Evolutionary conservation across 2,797 vertebrate species (phyloP).

Genomic region (Hirundo rustica): DNA sequence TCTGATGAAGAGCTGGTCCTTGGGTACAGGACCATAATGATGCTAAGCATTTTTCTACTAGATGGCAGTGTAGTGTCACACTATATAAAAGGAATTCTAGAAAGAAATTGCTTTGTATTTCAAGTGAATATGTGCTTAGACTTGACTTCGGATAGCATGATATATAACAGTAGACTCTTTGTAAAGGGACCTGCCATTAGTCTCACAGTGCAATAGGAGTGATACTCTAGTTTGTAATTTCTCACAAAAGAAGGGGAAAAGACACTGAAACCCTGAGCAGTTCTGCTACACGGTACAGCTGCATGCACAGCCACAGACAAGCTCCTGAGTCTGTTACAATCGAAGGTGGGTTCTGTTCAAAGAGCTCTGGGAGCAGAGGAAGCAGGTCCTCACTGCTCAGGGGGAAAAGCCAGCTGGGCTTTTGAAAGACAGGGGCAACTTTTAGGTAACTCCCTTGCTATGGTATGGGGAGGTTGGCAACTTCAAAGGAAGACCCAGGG

Average conservation of each 20-base stretch:
- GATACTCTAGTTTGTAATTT: background rate
- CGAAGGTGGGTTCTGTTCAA: background rate
- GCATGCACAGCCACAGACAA: background rate
- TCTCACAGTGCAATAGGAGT: background rate
- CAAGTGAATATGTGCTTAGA: constrained; percentile 33
- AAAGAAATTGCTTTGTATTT: constrained; percentile 50
- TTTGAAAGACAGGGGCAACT: background rate
- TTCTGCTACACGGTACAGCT: background rate
- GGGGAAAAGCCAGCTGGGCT: background rate
- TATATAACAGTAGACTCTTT: background rate
- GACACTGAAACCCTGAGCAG: background rate
- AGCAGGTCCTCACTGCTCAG: background rate
- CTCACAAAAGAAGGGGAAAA: background rate
- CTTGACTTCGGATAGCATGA: constrained; percentile 32
- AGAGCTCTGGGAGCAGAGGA: background rate
- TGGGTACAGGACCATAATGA: constrained; percentile 6
- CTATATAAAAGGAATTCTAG: constrained; percentile 51
- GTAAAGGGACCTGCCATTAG: background rate
- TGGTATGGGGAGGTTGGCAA: rapidly evolving
- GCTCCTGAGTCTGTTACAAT: background rate
- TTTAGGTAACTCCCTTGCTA: background rate
- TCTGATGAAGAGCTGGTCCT: constrained; percentile 29
- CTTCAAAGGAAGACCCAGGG: background rate
- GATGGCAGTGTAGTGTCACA: constrained; percentile 73
- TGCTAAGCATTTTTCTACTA: constrained; percentile 68